Percentiles rank a stretch among this genome's conserved stretches.
These are phyloP conservation scores for Nemopilema nomurai DNA, from an alignment of 30 jellyfish, hydroid and myxozoan species.

Conservation along the genomic window DNA sequence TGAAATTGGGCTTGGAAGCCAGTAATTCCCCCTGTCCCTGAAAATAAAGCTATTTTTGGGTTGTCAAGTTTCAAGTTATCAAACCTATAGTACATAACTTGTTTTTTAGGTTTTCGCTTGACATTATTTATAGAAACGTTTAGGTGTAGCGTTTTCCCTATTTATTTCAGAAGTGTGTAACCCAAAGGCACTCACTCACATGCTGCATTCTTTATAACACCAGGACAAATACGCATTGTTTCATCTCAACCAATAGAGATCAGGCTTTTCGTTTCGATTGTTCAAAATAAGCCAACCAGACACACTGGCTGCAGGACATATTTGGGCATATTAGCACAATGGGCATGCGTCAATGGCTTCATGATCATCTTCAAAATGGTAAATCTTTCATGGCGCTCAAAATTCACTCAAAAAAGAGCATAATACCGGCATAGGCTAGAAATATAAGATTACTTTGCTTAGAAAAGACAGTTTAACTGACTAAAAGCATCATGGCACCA, in stretches of 20 bases:
- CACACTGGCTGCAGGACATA: constrained; percentile 1
- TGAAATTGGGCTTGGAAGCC: too few relatives aligned
- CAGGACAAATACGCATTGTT: not conserved
- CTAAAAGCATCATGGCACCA: constrained; percentile 63
- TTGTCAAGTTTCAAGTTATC: too few relatives aligned
- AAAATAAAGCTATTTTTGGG: too few relatives aligned
- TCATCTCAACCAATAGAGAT: not conserved
- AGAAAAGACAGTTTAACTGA: not conserved
- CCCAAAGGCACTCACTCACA: constrained; percentile 7
- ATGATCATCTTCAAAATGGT: constrained; percentile 66
- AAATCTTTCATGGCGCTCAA: constrained; percentile 70
- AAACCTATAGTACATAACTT: too few relatives aligned
- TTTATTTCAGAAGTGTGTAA: not conserved
- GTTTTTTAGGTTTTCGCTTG: too few relatives aligned
- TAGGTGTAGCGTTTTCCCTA: too few relatives aligned
- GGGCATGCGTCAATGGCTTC: constrained; percentile 79
- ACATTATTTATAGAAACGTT: too few relatives aligned
- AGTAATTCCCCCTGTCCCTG: too few relatives aligned
- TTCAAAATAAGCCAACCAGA: constrained; percentile 26
- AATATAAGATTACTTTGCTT: not conserved
- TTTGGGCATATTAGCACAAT: constrained; percentile 69
- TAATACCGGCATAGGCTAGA: not conserved
- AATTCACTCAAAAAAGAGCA: not conserved
- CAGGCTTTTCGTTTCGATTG: not conserved
- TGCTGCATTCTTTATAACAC: constrained; percentile 4